phyloP scores from a whole-genome alignment of 1,140 invertebrate species.

The Tribolium madens region DNA sequence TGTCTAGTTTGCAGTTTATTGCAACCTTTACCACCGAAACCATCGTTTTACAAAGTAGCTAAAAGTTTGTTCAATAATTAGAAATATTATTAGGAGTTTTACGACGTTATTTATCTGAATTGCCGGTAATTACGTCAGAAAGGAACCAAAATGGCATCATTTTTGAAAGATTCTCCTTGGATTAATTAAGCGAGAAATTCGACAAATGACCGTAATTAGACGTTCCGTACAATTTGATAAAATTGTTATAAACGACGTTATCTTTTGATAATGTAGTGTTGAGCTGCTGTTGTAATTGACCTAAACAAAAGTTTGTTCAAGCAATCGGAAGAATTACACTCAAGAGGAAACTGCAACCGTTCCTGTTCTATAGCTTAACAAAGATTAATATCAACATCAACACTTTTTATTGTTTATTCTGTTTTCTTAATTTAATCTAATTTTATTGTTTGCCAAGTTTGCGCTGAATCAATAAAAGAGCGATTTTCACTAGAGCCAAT shows the following conservation, averaged over 20 bases:
- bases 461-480: not conserved
- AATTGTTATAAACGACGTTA: slow-evolving; percentile 1
- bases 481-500: not conserved
- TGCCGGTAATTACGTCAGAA: not conserved
- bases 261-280: slow-evolving; percentile 2
- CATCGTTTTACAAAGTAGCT: not conserved
- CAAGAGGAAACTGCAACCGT: not conserved
- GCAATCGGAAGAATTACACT: slow-evolving; percentile 29
- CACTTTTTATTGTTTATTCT: not conserved
- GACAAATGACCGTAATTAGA: not conserved
- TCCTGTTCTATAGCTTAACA: not conserved
- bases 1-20: not conserved
- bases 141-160: not conserved
- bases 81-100: not conserved
- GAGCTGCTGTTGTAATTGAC: slow-evolving; percentile 17
- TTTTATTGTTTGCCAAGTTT: not conserved
- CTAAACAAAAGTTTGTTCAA: slow-evolving; percentile 30
- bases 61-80: not conserved
- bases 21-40: not conserved
- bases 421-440: not conserved
- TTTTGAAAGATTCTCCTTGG: not conserved
- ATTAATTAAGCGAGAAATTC: not conserved
- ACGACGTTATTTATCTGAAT: not conserved
- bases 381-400: slow-evolving; percentile 29
- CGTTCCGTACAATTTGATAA: not conserved